Evolutionary conservation across 2,888 invertebrate species (phyloP).

Genomic region (Eilema griseolum): DNA sequence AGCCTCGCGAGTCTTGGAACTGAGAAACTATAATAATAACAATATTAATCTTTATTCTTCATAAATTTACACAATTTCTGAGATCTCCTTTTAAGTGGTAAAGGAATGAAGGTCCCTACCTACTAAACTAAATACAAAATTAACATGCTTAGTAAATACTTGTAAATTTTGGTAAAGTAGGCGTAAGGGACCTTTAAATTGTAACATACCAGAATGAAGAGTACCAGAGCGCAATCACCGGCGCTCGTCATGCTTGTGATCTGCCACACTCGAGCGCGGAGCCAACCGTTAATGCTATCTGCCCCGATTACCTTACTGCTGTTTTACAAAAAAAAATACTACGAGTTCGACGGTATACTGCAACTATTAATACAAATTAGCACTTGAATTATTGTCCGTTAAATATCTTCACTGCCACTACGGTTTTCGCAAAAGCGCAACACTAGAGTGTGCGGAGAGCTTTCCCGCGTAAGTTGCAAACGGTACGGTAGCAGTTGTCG

Average conservation of each 20-base stretch:
- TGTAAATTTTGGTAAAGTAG: neutral
- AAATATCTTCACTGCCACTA: slow-evolving; percentile 54
- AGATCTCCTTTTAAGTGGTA: no score
- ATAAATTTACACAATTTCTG: no score
- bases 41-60: no score
- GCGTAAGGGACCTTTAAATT: slow-evolving; percentile 24
- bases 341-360: slow-evolving; percentile 39
- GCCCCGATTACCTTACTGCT: slow-evolving; percentile 85
- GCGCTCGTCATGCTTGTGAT: slow-evolving; percentile 86
- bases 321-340: slow-evolving; percentile 69
- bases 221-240: slow-evolving; percentile 77
- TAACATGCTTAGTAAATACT: neutral
- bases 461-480: slow-evolving; percentile 54
- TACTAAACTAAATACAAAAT: neutral
- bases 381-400: slow-evolving; percentile 44
- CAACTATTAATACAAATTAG: slow-evolving; percentile 43
- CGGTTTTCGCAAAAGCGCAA: slow-evolving; percentile 38
- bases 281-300: slow-evolving; percentile 86
- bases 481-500: slow-evolving; percentile 48
- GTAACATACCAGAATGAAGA: slow-evolving; percentile 78
- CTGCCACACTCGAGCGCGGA: slow-evolving; percentile 86
- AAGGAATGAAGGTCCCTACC: neutral
- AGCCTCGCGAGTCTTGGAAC: no score
- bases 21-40: no score
- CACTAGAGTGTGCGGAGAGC: slow-evolving; percentile 41